Percentiles rank a stretch among this genome's conserved stretches.
Conservation (phyloP, 2,888 invertebrate genomes). For the Tachystola acroxantha region DNA sequence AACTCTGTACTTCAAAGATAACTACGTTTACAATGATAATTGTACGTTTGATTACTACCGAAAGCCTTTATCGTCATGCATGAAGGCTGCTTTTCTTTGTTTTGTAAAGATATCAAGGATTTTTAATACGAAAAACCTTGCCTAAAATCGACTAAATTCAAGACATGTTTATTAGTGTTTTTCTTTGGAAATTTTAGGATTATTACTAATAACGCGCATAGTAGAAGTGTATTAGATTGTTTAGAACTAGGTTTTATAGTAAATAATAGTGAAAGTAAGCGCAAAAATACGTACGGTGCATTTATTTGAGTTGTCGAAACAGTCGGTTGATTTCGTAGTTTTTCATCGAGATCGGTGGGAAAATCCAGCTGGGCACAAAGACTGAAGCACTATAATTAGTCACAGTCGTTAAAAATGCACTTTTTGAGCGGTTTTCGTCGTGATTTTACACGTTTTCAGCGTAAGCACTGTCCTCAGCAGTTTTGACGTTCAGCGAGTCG, state of each 20-base stretch:
- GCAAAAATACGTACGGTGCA: slow-evolving; percentile 59
- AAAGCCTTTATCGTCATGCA: background rate
- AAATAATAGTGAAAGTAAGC: slow-evolving; percentile 16
- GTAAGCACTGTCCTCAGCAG: slow-evolving; percentile 46
- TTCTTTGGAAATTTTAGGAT: too few relatives aligned
- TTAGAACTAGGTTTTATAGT: background rate
- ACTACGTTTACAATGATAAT: background rate
- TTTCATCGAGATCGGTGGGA: slow-evolving; percentile 34
- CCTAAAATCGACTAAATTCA: too few relatives aligned
- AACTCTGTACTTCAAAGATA: background rate
- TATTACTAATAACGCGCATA: too few relatives aligned
- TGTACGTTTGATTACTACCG: background rate
- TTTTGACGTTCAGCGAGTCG: slow-evolving; percentile 65
- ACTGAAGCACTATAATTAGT: slow-evolving; percentile 34
- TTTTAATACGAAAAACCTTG: slow-evolving; percentile 4
- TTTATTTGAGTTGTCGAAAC: slow-evolving; percentile 46
- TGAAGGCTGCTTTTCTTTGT: slow-evolving; percentile 3
- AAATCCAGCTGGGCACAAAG: slow-evolving; percentile 26
- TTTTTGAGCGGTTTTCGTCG: slow-evolving; percentile 30
- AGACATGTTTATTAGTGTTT: too few relatives aligned
- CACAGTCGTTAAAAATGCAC: slow-evolving; percentile 34
- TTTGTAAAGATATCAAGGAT: slow-evolving; percentile 7
- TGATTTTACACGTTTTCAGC: slow-evolving; percentile 54
- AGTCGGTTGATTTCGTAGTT: slow-evolving; percentile 25
- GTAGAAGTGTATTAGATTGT: too few relatives aligned